These are phyloP conservation scores for Brienomyrus brachyistius DNA, from an alignment of 2,113 vertebrate genomes.

Conservation along the genomic window DNA sequence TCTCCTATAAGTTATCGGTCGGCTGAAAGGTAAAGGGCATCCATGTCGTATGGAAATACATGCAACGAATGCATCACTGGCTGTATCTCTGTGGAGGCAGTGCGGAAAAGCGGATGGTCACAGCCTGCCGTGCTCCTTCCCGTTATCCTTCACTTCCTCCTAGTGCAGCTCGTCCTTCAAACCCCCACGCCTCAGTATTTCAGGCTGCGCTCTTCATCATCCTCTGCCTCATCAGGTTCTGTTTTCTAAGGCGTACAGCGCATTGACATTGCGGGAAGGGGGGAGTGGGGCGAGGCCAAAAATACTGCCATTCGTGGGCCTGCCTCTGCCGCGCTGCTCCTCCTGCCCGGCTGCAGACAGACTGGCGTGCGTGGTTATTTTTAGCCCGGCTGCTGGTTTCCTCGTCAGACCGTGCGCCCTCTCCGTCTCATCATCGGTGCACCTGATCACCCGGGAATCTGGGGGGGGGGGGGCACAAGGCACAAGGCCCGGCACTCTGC, in stretches of 20 bases:
- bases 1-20: background rate
- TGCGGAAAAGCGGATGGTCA: too few relatives aligned
- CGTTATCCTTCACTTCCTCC: slow-evolving; percentile 33
- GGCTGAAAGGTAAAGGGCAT: background rate
- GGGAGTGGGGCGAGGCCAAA: slow-evolving; percentile 23
- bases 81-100: background rate
- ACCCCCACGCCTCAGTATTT: slow-evolving; percentile 45
- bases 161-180: slow-evolving; percentile 41
- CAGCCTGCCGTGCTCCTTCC: slow-evolving; percentile 24
- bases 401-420: slow-evolving; percentile 2
- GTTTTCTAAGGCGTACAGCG: slow-evolving; percentile 58
- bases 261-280: slow-evolving; percentile 48
- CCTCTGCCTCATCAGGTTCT: slow-evolving; percentile 58
- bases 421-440: slow-evolving; percentile 36
- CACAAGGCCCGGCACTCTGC: slow-evolving; percentile 10
- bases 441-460: slow-evolving; percentile 30
- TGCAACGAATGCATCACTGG: background rate
- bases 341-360: slow-evolving; percentile 18
- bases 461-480: slow-evolving; percentile 37
- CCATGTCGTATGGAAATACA: background rate
- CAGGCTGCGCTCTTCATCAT: slow-evolving; percentile 63
- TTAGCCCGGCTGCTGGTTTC: slow-evolving; percentile 22
- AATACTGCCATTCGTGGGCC: slow-evolving; percentile 26
- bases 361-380: background rate
- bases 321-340: background rate